phyloP scores from a whole-genome alignment of 1,140 invertebrate species.

The Pantala flavescens region DNA sequence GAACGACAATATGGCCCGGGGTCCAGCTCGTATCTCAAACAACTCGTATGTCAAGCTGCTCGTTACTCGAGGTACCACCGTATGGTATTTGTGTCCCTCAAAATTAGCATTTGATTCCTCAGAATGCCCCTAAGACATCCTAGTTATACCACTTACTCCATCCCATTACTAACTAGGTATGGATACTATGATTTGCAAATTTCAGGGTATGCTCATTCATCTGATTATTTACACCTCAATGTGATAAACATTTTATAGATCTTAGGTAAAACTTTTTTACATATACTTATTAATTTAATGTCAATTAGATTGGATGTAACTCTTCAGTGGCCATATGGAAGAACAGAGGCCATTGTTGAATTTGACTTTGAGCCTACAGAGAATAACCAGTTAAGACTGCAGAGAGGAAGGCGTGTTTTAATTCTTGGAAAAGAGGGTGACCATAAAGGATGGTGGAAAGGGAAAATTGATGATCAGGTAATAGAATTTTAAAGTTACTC shows the following conservation, averaged over 20 bases:
- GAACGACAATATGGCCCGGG: no score
- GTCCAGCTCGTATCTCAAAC: no score
- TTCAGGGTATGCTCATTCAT: no score
- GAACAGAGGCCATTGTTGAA: constrained; percentile 56
- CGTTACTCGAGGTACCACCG: no score
- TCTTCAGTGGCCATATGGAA: constrained; percentile 62
- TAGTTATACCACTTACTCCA: no score
- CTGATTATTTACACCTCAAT: constrained; percentile 31
- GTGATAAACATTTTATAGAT: constrained; percentile 83
- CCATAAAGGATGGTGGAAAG: constrained; percentile 74
- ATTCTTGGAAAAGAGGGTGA: constrained; percentile 66
- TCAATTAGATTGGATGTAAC: constrained; percentile 54
- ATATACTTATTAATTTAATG: constrained; percentile 13
- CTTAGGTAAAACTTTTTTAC: constrained; percentile 44
- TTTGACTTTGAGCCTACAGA: constrained; percentile 61
- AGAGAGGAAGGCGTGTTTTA: constrained; percentile 65
- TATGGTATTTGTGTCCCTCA: no score
- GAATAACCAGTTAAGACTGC: constrained; percentile 62
- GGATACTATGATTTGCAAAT: no score
- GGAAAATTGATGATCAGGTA: constrained; percentile 52
- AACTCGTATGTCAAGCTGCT: no score
- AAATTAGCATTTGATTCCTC: no score
- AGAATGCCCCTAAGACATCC: no score
- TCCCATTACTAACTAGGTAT: no score
- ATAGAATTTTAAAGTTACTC: constrained; percentile 16